phyloP scores from a whole-genome alignment of 2,888 invertebrate species.

The Tenthredo scrophulariae region DNA sequence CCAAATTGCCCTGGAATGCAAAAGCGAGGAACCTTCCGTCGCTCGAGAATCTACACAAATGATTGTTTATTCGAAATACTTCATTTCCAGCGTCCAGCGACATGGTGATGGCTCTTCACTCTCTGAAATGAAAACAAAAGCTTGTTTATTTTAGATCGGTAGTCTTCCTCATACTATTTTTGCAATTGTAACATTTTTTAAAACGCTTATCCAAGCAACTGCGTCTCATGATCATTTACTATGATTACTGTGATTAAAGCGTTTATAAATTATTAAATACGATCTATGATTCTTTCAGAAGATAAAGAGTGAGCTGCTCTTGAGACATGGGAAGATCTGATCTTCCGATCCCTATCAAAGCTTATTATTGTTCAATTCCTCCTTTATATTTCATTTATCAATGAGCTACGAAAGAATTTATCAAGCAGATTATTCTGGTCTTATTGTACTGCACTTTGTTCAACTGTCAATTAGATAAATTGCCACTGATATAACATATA shows the following conservation, averaged over 20 bases:
- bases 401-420: neutral
- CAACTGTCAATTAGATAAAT: neutral
- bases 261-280: neutral
- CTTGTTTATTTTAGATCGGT: too few relatives aligned
- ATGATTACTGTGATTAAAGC: neutral
- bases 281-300: neutral
- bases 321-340: neutral
- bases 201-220: neutral
- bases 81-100: constrained; percentile 40
- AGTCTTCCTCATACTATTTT: too few relatives aligned
- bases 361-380: too few relatives aligned
- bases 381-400: neutral
- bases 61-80: constrained; percentile 65
- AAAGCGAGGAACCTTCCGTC: constrained; percentile 68
- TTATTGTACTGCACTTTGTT: neutral
- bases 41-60: constrained; percentile 69
- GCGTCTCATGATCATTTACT: neutral
- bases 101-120: neutral
- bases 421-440: neutral
- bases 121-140: neutral
- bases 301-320: neutral
- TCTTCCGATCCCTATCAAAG: neutral
- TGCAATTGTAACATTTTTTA: neutral
- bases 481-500: neutral
- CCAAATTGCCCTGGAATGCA: constrained; percentile 69